Evolutionary conservation across 2,888 invertebrate species (phyloP).

Genomic region (Coecobrya sp.): DNA sequence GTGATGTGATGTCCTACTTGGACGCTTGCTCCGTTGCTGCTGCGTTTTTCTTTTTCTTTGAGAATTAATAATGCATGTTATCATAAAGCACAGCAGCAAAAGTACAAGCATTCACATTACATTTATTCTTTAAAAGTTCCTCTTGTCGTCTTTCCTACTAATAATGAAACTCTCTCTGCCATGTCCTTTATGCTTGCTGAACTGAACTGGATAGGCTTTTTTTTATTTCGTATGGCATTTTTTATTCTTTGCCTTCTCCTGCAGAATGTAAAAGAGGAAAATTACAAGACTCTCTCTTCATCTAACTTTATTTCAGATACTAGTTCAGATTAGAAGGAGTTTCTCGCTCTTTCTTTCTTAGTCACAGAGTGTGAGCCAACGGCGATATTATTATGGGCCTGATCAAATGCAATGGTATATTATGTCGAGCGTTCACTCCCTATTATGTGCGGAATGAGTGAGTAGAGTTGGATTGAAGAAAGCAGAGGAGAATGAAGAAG

Average conservation of each 20-base stretch:
- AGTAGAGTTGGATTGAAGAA: not conserved
- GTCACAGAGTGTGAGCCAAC: not conserved
- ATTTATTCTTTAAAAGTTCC: not conserved
- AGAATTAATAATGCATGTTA: constrained; percentile 6
- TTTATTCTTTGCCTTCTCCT: not conserved
- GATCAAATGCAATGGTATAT: constrained; percentile 17
- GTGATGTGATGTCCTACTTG: not conserved
- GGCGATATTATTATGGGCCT: constrained; percentile 29
- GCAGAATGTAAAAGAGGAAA: not conserved
- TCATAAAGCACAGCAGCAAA: not conserved
- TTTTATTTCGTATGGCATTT: too few relatives aligned
- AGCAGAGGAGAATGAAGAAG: not conserved
- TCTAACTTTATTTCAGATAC: not conserved
- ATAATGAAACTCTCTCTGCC: too few relatives aligned
- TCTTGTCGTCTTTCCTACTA: not conserved
- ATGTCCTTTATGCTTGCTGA: too few relatives aligned
- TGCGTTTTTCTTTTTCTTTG: not conserved
- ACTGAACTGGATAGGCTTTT: too few relatives aligned
- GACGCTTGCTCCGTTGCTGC: not conserved
- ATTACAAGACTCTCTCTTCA: not conserved
- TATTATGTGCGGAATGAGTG: not conserved
- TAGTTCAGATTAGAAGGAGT: not conserved
- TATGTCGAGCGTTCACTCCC: constrained; percentile 6
- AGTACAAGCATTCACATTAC: not conserved
- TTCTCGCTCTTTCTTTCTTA: not conserved